Evolutionary conservation across 1,140 invertebrate species (phyloP), one percentile per base, ranked within the genome.

Genomic region (Stegodyphus dumicola): DNA sequence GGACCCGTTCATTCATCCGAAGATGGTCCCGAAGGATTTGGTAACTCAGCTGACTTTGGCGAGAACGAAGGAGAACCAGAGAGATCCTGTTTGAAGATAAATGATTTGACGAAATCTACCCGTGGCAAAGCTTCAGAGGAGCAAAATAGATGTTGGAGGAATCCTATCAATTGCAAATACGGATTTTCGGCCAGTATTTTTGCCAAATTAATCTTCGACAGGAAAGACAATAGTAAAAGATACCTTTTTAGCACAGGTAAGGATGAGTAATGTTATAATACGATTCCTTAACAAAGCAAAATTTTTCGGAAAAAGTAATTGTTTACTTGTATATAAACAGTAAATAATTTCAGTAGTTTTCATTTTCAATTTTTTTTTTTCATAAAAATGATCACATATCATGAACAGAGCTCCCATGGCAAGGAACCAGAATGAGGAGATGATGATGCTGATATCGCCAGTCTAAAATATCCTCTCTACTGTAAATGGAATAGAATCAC

Each of bases 241-340:
- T 87, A 83, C 54, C 70, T 87, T 6, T 77, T 83, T 49, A 83
- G 86, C 13, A 87, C 86, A 64, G 86, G 86, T 87, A 49, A 77
- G 67, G 3, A 13, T 77, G 33, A 33, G 33, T 33, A 33, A 33
- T 33, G 1, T 33, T 33, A 33, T 33, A 33, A 33, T 33, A 33
- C 33, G n/a, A 33, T 33, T 1, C 3, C 33, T 33, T 33, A 33
- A 33, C 33, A 33, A 33, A 33, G 33, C 33, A 33, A 33, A 33
- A 33, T 33, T 1, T 33, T 33, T 33, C 33, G 3, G 33, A 33
- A 33, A 33, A 33, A 33, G 33, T 33, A 33, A 1, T 33, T 33
- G 33, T 33, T 33, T 33, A 33, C 33, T 33, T 33, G 33, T 3
- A 1, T 33, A 33, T 33, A 33, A 33, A 33, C 33, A 33, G 33